A percentile compares a stretch with the other conserved stretches of the same genome.
phyloP scores from a whole-genome alignment of 2,797 vertebrate genomes.

The Lateolabrax maculatus region DNA sequence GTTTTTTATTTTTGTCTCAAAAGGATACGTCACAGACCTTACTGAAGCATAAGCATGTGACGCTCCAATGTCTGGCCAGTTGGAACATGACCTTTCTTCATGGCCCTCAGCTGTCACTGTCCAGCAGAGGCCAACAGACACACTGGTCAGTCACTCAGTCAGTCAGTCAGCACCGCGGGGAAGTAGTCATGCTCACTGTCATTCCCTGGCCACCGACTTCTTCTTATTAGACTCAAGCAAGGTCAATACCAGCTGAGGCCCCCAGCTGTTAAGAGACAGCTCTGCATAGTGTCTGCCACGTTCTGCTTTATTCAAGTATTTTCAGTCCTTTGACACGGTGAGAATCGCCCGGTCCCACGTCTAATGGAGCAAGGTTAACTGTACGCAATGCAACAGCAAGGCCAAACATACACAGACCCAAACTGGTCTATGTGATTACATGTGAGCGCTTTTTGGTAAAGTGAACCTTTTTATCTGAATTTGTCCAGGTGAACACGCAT shows the following conservation, averaged over 20 bases:
- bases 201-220: constrained; percentile 43
- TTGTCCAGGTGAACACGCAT: not conserved
- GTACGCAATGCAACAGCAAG: constrained; percentile 14
- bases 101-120: constrained; percentile 67
- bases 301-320: constrained; percentile 55
- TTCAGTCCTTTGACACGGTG: constrained; percentile 37
- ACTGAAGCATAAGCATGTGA: constrained; percentile 30
- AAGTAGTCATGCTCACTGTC: constrained; percentile 58
- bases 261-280: constrained; percentile 58
- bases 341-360: constrained; percentile 20
- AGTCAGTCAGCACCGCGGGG: constrained; percentile 43
- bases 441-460: not conserved
- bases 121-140: constrained; percentile 74
- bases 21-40: constrained; percentile 3
- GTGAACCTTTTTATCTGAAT: not conserved
- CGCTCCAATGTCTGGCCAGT: constrained; percentile 39
- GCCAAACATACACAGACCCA: constrained; percentile 3
- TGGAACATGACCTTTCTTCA: constrained; percentile 67
- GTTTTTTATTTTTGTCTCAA: not conserved
- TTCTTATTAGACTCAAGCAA: constrained; percentile 66
- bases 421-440: not conserved
- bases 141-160: constrained; percentile 56
- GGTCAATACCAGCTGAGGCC: constrained; percentile 69
- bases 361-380: constrained; percentile 44
- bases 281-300: constrained; percentile 49